phyloP scores from a whole-genome alignment of 2,113 vertebrate genomes.

The Pelmatolapia mariae region DNA sequence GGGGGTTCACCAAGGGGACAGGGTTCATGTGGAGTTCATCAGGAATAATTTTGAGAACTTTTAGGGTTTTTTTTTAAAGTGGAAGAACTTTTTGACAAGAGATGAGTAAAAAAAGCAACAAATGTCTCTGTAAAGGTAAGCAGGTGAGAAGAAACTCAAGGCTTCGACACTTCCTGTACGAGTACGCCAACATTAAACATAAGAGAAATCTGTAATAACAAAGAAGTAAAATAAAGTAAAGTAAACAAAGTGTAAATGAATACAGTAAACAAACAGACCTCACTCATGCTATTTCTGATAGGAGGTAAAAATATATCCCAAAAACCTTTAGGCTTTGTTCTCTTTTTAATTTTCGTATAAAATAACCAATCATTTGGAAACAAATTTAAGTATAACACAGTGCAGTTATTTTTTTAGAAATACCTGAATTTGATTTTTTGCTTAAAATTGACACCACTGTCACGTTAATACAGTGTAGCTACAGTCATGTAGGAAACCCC shows the following conservation, averaged over 20 bases:
- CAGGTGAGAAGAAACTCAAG: not conserved
- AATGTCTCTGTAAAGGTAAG: not conserved
- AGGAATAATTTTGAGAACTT: not conserved
- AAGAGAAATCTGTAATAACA: not conserved
- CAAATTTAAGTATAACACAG: not conserved
- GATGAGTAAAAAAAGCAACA: not conserved
- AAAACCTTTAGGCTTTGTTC: not conserved
- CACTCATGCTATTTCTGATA: not conserved
- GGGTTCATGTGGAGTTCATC: constrained; percentile 34
- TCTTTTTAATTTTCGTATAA: not conserved
- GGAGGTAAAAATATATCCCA: not conserved
- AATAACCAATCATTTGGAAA: not conserved
- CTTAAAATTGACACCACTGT: not conserved
- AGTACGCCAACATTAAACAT: not conserved
- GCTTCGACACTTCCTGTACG: not conserved
- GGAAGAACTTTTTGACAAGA: not conserved
- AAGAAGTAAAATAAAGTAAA: not conserved
- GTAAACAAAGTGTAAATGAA: not conserved
- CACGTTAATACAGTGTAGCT: not conserved
- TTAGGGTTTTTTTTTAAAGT: not conserved
- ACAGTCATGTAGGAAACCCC: not conserved
- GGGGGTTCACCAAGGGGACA: constrained; percentile 24
- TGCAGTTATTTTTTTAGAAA: not conserved
- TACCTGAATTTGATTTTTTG: not conserved
- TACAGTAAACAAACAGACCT: not conserved